phyloP scores from a whole-genome alignment of 2,888 invertebrate species.

The Priocnemis perturbator region DNA sequence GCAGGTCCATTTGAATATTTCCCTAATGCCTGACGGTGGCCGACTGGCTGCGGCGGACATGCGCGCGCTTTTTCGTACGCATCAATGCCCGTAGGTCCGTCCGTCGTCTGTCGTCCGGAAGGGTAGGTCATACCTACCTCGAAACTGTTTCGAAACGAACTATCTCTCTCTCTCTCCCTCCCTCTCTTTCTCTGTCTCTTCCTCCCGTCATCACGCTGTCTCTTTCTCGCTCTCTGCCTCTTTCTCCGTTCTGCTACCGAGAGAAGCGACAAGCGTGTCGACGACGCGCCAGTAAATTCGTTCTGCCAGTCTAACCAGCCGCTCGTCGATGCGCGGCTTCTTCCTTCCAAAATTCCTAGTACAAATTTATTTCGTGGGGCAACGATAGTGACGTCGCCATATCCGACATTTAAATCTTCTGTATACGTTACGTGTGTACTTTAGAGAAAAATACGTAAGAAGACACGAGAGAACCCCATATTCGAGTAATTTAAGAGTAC shows the following conservation, averaged over 20 bases:
- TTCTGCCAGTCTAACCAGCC: slow-evolving; percentile 52
- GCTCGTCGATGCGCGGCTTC: slow-evolving; percentile 21
- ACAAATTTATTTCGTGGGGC: too few relatives aligned
- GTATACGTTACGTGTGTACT: too few relatives aligned
- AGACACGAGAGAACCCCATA: too few relatives aligned
- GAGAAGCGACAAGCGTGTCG: slow-evolving; percentile 48
- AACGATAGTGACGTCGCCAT: too few relatives aligned
- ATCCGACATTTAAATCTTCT: too few relatives aligned
- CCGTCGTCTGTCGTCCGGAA: slow-evolving; percentile 66
- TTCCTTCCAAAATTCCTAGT: slow-evolving; percentile 6
- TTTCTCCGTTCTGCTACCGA: slow-evolving; percentile 8
- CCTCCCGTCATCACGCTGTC: neutral
- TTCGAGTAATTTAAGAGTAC: too few relatives aligned
- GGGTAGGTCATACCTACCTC: slow-evolving; percentile 54
- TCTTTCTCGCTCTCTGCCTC: slow-evolving; percentile 12
- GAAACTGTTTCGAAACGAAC: slow-evolving; percentile 41
- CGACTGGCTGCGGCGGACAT: slow-evolving; percentile 56
- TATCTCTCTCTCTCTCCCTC: slow-evolving; percentile 16
- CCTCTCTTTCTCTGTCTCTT: neutral
- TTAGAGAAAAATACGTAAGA: too few relatives aligned
- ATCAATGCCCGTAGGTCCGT: slow-evolving; percentile 64
- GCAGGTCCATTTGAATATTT: slow-evolving; percentile 65
- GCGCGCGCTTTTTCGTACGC: slow-evolving; percentile 71
- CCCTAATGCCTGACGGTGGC: slow-evolving; percentile 55
- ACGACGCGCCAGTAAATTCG: slow-evolving; percentile 56